Evolutionary conservation across 35 echinoderm and acorn worm genomes (phyloP).

Genomic region (Amphiura filiformis): DNA sequence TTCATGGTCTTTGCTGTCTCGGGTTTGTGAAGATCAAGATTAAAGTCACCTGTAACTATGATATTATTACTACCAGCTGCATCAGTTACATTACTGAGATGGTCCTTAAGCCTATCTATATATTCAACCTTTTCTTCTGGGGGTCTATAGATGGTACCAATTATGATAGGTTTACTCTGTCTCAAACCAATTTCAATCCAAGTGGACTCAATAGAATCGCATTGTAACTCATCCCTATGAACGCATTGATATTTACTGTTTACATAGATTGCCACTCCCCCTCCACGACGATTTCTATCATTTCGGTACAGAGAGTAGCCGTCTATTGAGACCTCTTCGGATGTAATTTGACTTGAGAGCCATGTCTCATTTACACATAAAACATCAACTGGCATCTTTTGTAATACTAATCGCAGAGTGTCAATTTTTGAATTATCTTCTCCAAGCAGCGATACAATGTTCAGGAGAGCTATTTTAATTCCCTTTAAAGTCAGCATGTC

Average conservation of each 20-base stretch:
- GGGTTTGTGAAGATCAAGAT: no score
- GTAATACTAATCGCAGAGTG: background rate
- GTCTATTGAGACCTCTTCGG: background rate
- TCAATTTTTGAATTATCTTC: constrained; percentile 9
- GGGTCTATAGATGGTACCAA: constrained; percentile 25
- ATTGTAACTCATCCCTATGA: background rate
- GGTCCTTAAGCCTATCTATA: no score
- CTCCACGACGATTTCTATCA: constrained; percentile 24
- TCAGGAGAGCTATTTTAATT: background rate
- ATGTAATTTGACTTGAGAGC: background rate
- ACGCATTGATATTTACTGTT: background rate
- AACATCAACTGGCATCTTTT: background rate
- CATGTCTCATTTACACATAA: constrained; percentile 28
- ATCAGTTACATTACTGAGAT: no score
- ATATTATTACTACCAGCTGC: no score
- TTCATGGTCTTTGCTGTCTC: no score
- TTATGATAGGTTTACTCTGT: background rate
- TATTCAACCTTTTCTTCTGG: background rate
- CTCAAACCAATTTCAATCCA: background rate
- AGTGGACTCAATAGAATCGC: background rate
- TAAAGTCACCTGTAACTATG: no score
- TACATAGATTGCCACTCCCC: constrained; percentile 19
- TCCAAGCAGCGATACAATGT: background rate
- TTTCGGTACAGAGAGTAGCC: background rate
- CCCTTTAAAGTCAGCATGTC: background rate